phyloP scores from a whole-genome alignment of 2,113 vertebrate genomes.

The Psilopogon haemacephalus region DNA sequence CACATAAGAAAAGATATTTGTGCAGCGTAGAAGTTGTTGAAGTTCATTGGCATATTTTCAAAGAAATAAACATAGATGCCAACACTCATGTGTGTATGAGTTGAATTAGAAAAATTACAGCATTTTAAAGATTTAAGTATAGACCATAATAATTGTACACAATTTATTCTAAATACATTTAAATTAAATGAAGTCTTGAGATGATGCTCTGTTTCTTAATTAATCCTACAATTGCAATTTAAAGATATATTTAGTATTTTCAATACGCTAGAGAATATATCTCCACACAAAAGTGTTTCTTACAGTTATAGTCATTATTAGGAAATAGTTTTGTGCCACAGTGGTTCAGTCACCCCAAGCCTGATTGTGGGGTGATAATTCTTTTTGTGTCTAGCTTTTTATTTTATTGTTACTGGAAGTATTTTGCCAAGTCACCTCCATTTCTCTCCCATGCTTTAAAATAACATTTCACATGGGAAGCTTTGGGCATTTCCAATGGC shows the following conservation, averaged over 20 bases:
- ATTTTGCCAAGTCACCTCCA: constrained; percentile 35
- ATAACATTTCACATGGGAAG: constrained; percentile 49
- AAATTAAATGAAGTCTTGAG: not conserved
- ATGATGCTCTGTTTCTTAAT: not conserved
- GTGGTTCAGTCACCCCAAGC: not conserved
- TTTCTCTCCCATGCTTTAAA: constrained; percentile 48
- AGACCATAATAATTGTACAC: not conserved
- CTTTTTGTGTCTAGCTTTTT: not conserved
- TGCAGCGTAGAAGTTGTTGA: not conserved
- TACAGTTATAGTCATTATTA: not conserved
- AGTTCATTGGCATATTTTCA: not conserved
- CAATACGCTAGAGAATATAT: not conserved
- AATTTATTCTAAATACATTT: not conserved
- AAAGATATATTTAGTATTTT: not conserved
- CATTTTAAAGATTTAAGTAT: not conserved
- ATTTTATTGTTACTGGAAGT: constrained; percentile 15
- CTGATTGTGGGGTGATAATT: constrained; percentile 8
- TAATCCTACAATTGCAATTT: not conserved
- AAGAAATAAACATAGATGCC: not conserved
- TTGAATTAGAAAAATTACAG: not conserved
- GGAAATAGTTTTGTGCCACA: not conserved
- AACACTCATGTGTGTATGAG: not conserved
- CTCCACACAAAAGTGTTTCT: not conserved
- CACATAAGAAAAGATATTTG: not conserved
- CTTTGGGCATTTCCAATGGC: constrained; percentile 40